phyloP scores from a whole-genome alignment of 2,888 invertebrate genomes.

The Tethea ocularis region DNA sequence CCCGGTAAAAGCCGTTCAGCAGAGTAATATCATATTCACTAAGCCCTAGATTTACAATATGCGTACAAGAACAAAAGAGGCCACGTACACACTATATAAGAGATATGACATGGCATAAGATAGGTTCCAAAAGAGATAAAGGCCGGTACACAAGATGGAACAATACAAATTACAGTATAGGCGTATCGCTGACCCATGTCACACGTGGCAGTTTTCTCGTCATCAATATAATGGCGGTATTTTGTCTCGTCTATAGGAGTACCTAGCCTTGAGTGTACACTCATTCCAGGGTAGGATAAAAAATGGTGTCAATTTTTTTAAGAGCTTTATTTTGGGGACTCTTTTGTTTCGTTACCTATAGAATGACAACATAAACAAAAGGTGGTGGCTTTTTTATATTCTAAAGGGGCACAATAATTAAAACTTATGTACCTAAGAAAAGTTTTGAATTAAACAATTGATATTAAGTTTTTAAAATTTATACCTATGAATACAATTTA shows the following conservation, averaged over 20 bases:
- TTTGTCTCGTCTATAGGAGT: constrained; percentile 13
- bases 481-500: too few species aligned
- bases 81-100: constrained; percentile 7
- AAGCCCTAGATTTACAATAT: neutral
- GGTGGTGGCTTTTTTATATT: too few species aligned
- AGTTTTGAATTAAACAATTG: too few species aligned
- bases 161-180: constrained; percentile 32
- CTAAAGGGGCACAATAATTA: too few species aligned
- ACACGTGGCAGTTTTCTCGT: constrained; percentile 15
- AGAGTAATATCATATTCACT: neutral
- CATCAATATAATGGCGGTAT: constrained; percentile 20
- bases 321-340: neutral
- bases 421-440: too few species aligned
- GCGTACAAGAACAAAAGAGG: neutral
- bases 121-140: constrained; percentile 41
- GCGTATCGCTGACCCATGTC: constrained; percentile 26
- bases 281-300: neutral
- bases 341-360: too few species aligned
- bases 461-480: too few species aligned
- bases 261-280: constrained; percentile 6
- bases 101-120: constrained; percentile 25
- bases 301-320: neutral
- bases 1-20: too few species aligned
- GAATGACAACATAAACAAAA: too few species aligned
- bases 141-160: constrained; percentile 18